A percentile compares a stretch with the other conserved stretches of the same genome.
phyloP scores from a whole-genome alignment of 92 coral and sea anemone genomes.

The Heteractis magnifica region DNA sequence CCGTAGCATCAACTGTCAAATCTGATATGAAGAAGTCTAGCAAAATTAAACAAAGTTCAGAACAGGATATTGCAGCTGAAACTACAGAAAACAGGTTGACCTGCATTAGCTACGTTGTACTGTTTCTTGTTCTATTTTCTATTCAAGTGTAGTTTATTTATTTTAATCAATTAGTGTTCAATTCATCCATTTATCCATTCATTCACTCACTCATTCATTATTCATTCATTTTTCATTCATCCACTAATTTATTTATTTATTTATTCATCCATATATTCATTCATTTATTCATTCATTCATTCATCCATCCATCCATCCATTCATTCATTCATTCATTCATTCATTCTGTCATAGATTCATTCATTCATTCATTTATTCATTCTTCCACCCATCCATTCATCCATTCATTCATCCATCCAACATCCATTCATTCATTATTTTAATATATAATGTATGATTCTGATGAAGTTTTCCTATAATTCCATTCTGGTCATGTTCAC shows the following conservation, averaged over 20 bases:
- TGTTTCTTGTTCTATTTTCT: background rate
- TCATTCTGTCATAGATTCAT: no score
- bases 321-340: background rate
- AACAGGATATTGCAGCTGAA: slow-evolving; percentile 15
- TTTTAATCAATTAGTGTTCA: no score
- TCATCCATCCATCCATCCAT: background rate
- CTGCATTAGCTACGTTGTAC: background rate
- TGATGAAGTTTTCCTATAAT: background rate
- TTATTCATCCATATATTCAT: background rate
- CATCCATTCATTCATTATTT: background rate
- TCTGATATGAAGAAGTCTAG: slow-evolving; percentile 45
- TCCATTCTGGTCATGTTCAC: background rate
- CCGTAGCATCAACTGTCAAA: slow-evolving; percentile 35
- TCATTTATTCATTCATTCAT: background rate
- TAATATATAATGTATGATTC: background rate
- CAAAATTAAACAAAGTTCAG: slow-evolving; percentile 36
- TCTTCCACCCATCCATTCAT: background rate
- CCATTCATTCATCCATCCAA: no score
- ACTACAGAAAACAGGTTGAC: slow-evolving; percentile 7
- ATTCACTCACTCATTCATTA: background rate
- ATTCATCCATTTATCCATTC: background rate
- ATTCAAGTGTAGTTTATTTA: no score
- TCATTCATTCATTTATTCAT: background rate
- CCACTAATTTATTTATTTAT: background rate
- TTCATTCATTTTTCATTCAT: background rate